These are phyloP conservation scores for Drosophila insularis DNA, from an alignment of 1,140 invertebrate genomes.

Conservation along the genomic window DNA sequence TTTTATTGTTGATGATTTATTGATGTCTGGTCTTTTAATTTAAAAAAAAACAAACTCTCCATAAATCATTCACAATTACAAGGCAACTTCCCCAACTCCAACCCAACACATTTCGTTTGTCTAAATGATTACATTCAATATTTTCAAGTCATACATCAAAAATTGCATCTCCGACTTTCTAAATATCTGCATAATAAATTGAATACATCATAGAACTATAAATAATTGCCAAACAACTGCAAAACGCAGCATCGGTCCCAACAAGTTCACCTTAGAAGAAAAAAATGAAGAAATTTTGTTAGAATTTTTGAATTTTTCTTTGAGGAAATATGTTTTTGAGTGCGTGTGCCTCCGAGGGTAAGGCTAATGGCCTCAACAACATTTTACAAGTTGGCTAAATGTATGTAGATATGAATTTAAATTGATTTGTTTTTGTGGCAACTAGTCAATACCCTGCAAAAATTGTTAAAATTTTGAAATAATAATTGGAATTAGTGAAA, in stretches of 20 bases:
- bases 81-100: background rate
- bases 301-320: constrained; percentile 70
- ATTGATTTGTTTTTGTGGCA: constrained; percentile 21
- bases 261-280: constrained; percentile 58
- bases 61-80: background rate
- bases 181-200: constrained; percentile 77
- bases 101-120: background rate
- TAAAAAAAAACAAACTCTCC: background rate
- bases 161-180: constrained; percentile 72
- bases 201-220: constrained; percentile 80
- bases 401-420: constrained; percentile 56
- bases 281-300: constrained; percentile 76
- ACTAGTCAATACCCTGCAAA: constrained; percentile 9
- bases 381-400: constrained; percentile 67
- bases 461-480: no score
- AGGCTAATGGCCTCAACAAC: constrained; percentile 69
- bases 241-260: constrained; percentile 23
- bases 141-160: constrained; percentile 70
- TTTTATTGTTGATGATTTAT: constrained; percentile 17
- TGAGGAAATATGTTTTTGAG: constrained; percentile 44
- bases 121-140: constrained; percentile 62
- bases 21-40: constrained; percentile 10
- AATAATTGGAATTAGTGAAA: background rate
- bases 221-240: constrained; percentile 77
- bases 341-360: constrained; percentile 45